Conservation (phyloP, 2,797 vertebrate species). For the Tokudaia muenninki region DNA sequence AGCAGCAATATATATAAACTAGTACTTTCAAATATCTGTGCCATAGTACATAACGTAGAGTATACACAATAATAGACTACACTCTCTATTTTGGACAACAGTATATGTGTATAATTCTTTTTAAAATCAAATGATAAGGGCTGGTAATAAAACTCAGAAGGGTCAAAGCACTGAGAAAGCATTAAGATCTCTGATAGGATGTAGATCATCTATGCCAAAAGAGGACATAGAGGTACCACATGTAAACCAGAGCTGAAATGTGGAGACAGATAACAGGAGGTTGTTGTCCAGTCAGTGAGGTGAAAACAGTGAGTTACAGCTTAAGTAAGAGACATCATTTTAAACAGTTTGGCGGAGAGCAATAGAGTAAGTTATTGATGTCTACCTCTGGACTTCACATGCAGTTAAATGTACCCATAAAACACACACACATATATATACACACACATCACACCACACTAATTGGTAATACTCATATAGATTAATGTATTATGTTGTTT, state of each 20-base stretch:
- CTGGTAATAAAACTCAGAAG: background rate
- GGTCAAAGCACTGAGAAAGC: background rate
- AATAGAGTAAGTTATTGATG: too few relatives aligned
- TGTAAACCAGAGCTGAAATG: too few relatives aligned
- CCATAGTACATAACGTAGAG: background rate
- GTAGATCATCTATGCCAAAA: background rate
- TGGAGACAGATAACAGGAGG: rapidly evolving
- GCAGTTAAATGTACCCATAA: too few relatives aligned
- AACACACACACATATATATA: too few relatives aligned
- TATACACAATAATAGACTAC: background rate
- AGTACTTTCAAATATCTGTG: background rate
- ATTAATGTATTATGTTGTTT: background rate
- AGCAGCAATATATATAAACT: background rate
- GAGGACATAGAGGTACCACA: rapidly evolving
- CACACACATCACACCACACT: background rate
- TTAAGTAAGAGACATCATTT: background rate
- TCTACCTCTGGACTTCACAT: too few relatives aligned
- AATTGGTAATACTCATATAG: background rate
- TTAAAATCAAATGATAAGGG: background rate
- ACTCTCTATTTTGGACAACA: background rate
- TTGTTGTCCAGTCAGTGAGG: background rate
- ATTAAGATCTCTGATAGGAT: background rate
- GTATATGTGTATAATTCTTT: background rate
- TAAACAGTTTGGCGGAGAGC: background rate
- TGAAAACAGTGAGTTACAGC: background rate